These are phyloP conservation scores for Choloepus hoffmanni DNA, from an alignment of 2,113 vertebrate genomes.

Conservation along the genomic window DNA sequence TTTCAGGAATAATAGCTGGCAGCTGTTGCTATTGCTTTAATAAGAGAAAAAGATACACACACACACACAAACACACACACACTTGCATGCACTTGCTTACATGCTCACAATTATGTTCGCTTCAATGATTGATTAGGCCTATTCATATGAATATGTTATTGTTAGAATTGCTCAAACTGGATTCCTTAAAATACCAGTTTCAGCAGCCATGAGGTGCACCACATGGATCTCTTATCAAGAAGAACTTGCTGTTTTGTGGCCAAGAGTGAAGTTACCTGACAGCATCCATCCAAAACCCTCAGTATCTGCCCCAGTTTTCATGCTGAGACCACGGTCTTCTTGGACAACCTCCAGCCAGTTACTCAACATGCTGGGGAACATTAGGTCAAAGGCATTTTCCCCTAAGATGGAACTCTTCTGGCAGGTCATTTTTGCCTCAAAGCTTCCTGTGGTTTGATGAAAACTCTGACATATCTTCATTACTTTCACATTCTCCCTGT, in stretches of 20 bases:
- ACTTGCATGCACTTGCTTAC: too few species aligned
- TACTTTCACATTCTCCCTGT: neutral
- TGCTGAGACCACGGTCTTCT: accelerated
- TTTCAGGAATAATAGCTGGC: neutral
- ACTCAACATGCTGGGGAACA: neutral
- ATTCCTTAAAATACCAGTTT: neutral
- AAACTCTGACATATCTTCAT: neutral
- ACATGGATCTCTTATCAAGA: neutral
- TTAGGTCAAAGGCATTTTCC: neutral
- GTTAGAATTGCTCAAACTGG: neutral
- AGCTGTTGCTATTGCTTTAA: neutral
- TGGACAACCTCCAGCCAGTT: neutral
- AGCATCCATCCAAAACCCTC: neutral
- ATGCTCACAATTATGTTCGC: neutral
- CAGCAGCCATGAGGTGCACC: neutral
- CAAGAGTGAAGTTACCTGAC: neutral
- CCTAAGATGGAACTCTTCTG: too few species aligned
- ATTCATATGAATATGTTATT: neutral
- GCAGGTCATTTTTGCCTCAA: neutral
- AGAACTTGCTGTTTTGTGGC: neutral
- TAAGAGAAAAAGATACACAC: neutral
- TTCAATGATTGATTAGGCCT: neutral
- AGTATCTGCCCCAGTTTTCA: neutral
- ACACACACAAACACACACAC: too few species aligned
- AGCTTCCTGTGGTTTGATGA: neutral